Evolutionary conservation across 2,888 invertebrate species (phyloP).

Genomic region (Morpho achilles): DNA sequence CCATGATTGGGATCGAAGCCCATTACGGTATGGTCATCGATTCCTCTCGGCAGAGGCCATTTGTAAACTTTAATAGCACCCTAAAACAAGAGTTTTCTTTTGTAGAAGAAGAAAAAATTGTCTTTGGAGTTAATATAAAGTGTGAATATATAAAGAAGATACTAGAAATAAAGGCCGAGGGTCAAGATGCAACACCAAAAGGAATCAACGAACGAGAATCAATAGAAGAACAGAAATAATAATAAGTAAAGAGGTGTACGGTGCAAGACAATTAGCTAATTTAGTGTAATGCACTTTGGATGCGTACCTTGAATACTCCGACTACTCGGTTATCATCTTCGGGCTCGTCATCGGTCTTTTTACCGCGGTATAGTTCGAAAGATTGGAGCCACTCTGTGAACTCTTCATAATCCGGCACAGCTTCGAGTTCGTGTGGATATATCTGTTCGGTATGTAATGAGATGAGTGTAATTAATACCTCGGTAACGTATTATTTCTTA

Average conservation of each 20-base stretch:
- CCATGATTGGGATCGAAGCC: slow-evolving; percentile 89
- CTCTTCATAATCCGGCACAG: slow-evolving; percentile 86
- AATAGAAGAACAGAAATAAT: slow-evolving; percentile 14
- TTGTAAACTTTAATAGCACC: slow-evolving; percentile 94
- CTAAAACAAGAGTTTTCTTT: slow-evolving; percentile 56
- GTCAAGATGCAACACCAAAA: slow-evolving; percentile 27
- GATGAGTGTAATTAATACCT: slow-evolving; percentile 1
- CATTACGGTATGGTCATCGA: slow-evolving; percentile 85
- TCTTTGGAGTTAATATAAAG: background rate
- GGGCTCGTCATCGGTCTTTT: slow-evolving; percentile 90
- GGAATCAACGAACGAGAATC: slow-evolving; percentile 29
- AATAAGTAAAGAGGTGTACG: background rate
- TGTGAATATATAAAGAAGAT: background rate
- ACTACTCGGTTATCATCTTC: slow-evolving; percentile 92
- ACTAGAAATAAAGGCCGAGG: slow-evolving; percentile 6
- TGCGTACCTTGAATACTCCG: slow-evolving; percentile 88
- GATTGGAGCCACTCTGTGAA: slow-evolving; percentile 95
- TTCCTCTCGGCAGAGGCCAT: slow-evolving; percentile 88
- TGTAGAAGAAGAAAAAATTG: slow-evolving; percentile 9
- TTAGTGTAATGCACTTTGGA: too few relatives aligned
- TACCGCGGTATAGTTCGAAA: slow-evolving; percentile 91
- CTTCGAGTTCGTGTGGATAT: slow-evolving; percentile 90
- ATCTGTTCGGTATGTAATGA: slow-evolving; percentile 73
- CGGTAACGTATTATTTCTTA: background rate
- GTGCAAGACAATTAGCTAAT: slow-evolving; percentile 1